A percentile compares a stretch with the other conserved stretches of the same genome.
Evolutionary conservation across 2,888 invertebrate species (phyloP).

Genomic region (Tiliacea citrago): DNA sequence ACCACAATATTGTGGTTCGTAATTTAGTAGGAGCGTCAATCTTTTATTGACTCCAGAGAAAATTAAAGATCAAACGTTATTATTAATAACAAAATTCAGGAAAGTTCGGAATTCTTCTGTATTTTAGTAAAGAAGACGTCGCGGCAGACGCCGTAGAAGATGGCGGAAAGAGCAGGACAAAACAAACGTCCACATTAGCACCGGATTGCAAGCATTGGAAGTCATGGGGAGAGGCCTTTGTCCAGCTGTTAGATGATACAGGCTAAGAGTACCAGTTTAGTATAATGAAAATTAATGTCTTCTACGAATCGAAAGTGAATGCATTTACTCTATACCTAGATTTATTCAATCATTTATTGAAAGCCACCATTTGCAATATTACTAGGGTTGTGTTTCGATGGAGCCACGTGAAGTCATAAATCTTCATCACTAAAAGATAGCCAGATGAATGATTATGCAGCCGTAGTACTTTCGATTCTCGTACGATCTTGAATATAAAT

Average conservation of each 20-base stretch:
- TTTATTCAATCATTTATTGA: conserved; percentile 38
- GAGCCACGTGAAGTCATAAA: conserved; percentile 49
- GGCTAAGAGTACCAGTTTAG: no score
- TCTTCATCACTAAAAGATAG: conserved; percentile 56
- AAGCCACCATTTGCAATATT: conserved; percentile 44
- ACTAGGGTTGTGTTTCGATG: conserved; percentile 28
- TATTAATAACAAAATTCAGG: background rate
- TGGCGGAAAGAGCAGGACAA: no score
- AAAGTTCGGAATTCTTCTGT: background rate
- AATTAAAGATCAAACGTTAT: no score
- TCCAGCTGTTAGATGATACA: no score
- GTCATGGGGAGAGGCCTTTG: no score
- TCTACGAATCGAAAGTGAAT: background rate
- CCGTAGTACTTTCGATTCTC: conserved; percentile 54
- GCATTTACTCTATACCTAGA: conserved; percentile 2
- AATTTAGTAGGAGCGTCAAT: background rate
- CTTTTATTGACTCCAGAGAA: background rate
- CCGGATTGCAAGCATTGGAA: no score
- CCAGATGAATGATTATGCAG: conserved; percentile 49
- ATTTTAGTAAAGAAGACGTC: no score
- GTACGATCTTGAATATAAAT: conserved; percentile 48
- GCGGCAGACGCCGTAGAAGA: no score
- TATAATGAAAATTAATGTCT: background rate
- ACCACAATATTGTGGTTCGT: background rate
- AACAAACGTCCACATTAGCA: no score